Evolutionary conservation across 23 tunicate genomes (phyloP), one percentile per base, ranked within the genome.

Genomic region (Clavelina lepadiformis): DNA sequence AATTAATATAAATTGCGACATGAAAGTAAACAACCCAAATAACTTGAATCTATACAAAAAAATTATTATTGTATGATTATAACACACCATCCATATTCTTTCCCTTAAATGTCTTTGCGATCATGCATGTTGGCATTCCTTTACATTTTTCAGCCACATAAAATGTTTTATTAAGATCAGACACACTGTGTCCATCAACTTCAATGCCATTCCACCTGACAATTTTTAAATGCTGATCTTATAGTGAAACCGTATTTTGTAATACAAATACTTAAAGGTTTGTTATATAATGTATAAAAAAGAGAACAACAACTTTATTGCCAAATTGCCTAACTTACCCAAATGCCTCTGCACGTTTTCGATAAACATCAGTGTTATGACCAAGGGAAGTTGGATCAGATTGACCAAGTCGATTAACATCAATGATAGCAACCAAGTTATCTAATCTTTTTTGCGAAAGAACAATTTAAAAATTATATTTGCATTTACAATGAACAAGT

Each of bases 71-170:
- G 2, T 57, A 5, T 57, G 27, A 28, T 22, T 22, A 28, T 11
- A 27, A 24, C 37, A 19, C 27, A 79, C 89, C 89, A 8, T 61
- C 25, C 77, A 91, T 82, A 63, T 91, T 70, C 71, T 71, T 73
- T 31, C 98, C 98, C 69, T 93, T 93, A 41, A 85, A 57, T 28
- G 98, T 93, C 60, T 93, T 84, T 5, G 98, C 98, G 4, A 93
- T 83, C 30, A 93, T 34, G 45, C 92, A 85, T 5, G 98, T 85
- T 0, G 98, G 98, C 64, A 36, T 46, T n/a, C 50, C 82, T 46
- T 68, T 75, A 70, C 81, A 71, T 21, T 6, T 31, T 50, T 93
- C 83, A n/a, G 98, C 98, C 1, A 56, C 35, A 67, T 78, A 63
- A 31, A 93, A 85, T 33, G 74, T 77, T 49, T 74, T 79, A 58